Conservation (phyloP, 2,113 vertebrate genomes). For the Centrocercus urophasianus region DNA sequence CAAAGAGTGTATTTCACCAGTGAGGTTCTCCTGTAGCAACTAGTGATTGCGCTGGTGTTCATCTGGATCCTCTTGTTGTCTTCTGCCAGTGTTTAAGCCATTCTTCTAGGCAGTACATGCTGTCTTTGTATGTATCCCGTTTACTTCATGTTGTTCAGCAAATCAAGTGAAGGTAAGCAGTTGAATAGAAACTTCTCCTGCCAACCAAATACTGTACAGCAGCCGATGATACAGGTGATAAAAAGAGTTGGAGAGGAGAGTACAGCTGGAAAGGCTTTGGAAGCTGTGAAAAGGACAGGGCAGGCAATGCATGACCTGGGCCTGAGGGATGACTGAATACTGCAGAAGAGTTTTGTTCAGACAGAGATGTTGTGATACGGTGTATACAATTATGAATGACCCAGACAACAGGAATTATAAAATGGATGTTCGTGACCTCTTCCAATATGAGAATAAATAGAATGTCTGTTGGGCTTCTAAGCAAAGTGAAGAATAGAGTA, state of each 20-base stretch:
- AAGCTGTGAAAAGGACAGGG: neutral
- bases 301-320: neutral
- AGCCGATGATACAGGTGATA: neutral
- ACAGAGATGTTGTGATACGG: accelerated
- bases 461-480: neutral
- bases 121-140: neutral
- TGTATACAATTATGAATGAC: neutral
- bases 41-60: neutral
- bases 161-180: neutral
- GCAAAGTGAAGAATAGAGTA: neutral
- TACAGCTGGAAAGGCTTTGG: neutral
- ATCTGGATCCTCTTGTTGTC: neutral
- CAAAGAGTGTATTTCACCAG: neutral
- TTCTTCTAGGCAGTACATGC: neutral
- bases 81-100: neutral
- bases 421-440: neutral
- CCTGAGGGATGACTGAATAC: neutral
- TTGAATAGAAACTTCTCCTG: neutral
- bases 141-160: neutral
- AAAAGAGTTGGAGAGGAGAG: neutral
- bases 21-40: neutral
- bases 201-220: neutral
- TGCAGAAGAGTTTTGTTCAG: accelerated
- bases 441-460: neutral
- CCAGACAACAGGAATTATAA: neutral